These are phyloP conservation scores for Drosophila tristis DNA, from an alignment of 1,140 invertebrate species.

Conservation along the genomic window DNA sequence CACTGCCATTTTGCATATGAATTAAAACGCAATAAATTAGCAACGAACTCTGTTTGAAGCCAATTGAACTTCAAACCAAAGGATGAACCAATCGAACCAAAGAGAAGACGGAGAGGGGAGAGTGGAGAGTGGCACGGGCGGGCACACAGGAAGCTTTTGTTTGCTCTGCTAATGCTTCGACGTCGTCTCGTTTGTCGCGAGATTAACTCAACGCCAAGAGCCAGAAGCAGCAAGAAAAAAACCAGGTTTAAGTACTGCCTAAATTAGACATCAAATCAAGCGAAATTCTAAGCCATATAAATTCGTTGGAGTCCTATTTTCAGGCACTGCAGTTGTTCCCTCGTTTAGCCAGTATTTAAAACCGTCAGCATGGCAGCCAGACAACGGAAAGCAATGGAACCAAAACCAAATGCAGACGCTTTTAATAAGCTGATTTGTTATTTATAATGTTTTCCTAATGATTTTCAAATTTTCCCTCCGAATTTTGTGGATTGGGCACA, in stretches of 20 bases:
- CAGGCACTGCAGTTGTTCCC: too few species aligned
- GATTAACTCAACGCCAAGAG: slow-evolving; percentile 30
- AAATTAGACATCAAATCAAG: too few species aligned
- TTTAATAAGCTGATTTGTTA: slow-evolving; percentile 80
- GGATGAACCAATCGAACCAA: neutral
- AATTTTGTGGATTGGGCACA: slow-evolving; percentile 1
- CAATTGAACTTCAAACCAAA: slow-evolving; percentile 39
- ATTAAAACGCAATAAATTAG: slow-evolving; percentile 82
- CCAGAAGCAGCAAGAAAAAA: slow-evolving; percentile 8
- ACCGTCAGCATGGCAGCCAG: neutral
- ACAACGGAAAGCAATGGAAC: slow-evolving; percentile 9
- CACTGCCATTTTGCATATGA: slow-evolving; percentile 73
- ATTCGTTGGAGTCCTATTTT: too few species aligned
- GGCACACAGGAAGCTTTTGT: slow-evolving; percentile 36
- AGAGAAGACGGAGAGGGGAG: neutral
- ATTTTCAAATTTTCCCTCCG: slow-evolving; percentile 40
- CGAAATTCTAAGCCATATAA: too few species aligned
- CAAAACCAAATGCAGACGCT: slow-evolving; percentile 42
- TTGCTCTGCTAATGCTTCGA: slow-evolving; percentile 60
- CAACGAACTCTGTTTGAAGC: slow-evolving; percentile 45
- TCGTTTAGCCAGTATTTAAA: too few species aligned
- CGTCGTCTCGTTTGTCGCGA: slow-evolving; percentile 33
- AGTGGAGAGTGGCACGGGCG: slow-evolving; percentile 1
- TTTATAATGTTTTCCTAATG: slow-evolving; percentile 76
- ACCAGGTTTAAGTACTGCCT: too few species aligned